Percentiles rank a stretch among this genome's conserved stretches.
Conservation (phyloP, 1,140 invertebrate genomes). For the Venustaconcha ellipsiformis region DNA sequence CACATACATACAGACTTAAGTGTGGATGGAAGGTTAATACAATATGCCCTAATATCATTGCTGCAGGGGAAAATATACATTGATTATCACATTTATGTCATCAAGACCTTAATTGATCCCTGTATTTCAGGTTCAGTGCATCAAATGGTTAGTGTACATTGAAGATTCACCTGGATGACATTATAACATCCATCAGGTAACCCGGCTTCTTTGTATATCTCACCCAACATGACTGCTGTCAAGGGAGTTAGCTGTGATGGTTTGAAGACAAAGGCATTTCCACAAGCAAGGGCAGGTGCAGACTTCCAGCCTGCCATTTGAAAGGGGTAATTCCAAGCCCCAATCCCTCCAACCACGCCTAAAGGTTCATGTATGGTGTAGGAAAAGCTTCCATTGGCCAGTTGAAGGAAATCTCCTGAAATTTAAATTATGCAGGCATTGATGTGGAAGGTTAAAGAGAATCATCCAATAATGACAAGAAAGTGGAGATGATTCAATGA, state of each 20-base stretch:
- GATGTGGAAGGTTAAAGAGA: background rate
- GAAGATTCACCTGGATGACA: slow-evolving; percentile 71
- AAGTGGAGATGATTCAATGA: background rate
- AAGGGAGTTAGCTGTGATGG: slow-evolving; percentile 73
- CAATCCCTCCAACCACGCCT: slow-evolving; percentile 73
- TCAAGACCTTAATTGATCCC: too few relatives aligned
- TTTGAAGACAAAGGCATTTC: slow-evolving; percentile 74
- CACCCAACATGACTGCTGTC: slow-evolving; percentile 72
- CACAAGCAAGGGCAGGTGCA: slow-evolving; percentile 73
- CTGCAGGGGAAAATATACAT: too few relatives aligned
- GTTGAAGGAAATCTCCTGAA: slow-evolving; percentile 64
- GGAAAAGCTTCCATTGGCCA: slow-evolving; percentile 66
- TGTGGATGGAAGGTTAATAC: too few relatives aligned
- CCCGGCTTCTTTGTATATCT: slow-evolving; percentile 72
- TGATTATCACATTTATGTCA: too few relatives aligned
- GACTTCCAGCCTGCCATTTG: slow-evolving; percentile 72
- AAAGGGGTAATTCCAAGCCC: slow-evolving; percentile 76
- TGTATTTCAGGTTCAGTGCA: too few relatives aligned
- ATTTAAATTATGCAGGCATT: background rate
- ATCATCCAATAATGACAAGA: background rate
- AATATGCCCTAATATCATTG: too few relatives aligned
- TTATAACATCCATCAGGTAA: slow-evolving; percentile 73
- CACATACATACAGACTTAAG: too few relatives aligned
- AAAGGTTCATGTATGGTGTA: slow-evolving; percentile 71
- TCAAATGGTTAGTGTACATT: too few relatives aligned